Base-by-base conservation (phyloP, 30 jellyfish, hydroid and myxozoan genomes). In the Cassiopea xamachana region DNA sequence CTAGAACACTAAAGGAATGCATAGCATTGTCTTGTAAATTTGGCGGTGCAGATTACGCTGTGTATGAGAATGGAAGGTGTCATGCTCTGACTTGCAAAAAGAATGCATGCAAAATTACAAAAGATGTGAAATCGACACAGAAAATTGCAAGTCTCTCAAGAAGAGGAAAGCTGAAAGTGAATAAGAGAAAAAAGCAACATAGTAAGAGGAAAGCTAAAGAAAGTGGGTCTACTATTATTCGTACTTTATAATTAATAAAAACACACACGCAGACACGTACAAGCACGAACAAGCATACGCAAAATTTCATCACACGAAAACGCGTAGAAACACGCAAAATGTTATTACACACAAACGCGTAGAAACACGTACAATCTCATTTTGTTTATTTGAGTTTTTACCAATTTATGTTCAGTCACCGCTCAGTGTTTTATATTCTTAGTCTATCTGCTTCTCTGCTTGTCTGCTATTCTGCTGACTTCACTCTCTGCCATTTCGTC, bases 71-170 rank as follows among this genome's bases (percentile, higher is more conserved):
- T 47, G 90, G 90, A 47, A 79, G 79, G 46, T 88, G 95, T 80
- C 82, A 78, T 58, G 95, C 95, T 14, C 82, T 88, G 1, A 82
- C 44, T 47, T 88, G 95, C 90, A 88, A 79, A 74, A 88, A 88
- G 60, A 71, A 88, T 68, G 89, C 95, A n/a, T 88, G 95, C 81
- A 83, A 79, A 46, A 68, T 88, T 9, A 88, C 76, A 69, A 60
- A 69, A 71, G 95, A 88, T 88, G 80, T 58, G 7, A 88, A 88
- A 78, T 88, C 95, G 18, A 69, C 69, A 55, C 95, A 88, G 75
- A 79, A 69, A 17, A 78, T 88, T 70, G 90, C 71, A 4, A 90
- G 95, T 48, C 81, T 88, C 45, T 47, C 81, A 1, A 69, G 95
- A 27, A 17, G 75, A n/a, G 69, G 82, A 70, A 50, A 48, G n/a